Conservation (phyloP, 1,140 invertebrate species). For the Drosophila bocki region DNA sequence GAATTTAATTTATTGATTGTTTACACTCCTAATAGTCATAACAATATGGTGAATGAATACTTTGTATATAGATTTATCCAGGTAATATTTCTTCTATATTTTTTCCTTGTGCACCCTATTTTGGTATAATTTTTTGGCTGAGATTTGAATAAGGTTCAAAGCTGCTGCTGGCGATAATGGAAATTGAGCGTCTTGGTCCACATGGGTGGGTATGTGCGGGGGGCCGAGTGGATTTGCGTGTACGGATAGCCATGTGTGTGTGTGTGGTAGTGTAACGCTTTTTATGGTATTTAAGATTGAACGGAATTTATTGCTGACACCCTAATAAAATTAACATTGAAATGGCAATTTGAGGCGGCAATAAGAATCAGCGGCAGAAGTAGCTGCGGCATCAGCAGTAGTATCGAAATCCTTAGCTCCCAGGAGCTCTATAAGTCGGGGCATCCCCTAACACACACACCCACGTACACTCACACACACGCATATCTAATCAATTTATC, state of each 20-base stretch:
- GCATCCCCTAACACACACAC: slow-evolving; percentile 26
- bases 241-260: slow-evolving; percentile 19
- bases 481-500: slow-evolving; percentile 85
- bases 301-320: slow-evolving; percentile 83
- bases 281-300: slow-evolving; percentile 85
- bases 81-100: background rate
- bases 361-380: slow-evolving; percentile 66
- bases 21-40: background rate
- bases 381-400: slow-evolving; percentile 44
- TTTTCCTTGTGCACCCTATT: slow-evolving; percentile 24
- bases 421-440: slow-evolving; percentile 14
- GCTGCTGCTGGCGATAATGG: slow-evolving; percentile 76
- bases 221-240: slow-evolving; percentile 32
- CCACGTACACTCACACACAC: slow-evolving; percentile 28
- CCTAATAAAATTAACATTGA: slow-evolving; percentile 85
- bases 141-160: slow-evolving; percentile 77
- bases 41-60: background rate
- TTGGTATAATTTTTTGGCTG: slow-evolving; percentile 65
- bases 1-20: background rate
- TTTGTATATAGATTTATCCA: background rate
- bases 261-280: slow-evolving; percentile 62
- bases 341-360: slow-evolving; percentile 84
- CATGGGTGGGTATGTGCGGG: slow-evolving; percentile 13
- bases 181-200: slow-evolving; percentile 58
- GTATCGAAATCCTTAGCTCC: slow-evolving; percentile 19